Evolutionary conservation across 2,113 vertebrate genomes (phyloP).

Genomic region (Cinclus mexicanus): DNA sequence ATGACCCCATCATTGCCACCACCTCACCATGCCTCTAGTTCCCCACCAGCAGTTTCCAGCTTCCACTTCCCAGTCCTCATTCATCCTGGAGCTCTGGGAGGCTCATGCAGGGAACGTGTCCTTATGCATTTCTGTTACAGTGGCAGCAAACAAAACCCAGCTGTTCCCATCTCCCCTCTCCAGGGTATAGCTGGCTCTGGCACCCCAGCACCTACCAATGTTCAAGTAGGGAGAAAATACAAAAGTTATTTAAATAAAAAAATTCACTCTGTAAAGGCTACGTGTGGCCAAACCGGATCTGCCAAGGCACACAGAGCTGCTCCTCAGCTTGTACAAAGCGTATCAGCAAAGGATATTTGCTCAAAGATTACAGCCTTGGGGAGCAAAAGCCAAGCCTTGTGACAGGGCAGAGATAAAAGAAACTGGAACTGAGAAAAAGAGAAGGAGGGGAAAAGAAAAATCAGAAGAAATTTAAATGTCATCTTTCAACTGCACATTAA

Average conservation of each 20-base stretch:
- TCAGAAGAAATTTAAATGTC: neutral
- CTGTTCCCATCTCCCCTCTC: neutral
- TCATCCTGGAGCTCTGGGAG: neutral
- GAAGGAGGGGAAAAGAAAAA: neutral
- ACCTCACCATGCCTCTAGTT: neutral
- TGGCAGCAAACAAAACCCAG: neutral
- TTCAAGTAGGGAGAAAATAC: neutral
- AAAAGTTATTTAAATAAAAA: neutral
- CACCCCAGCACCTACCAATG: neutral
- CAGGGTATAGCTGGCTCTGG: neutral
- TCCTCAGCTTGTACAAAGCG: neutral
- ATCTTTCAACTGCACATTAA: neutral
- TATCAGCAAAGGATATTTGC: neutral
- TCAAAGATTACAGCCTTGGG: neutral
- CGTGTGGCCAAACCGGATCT: neutral
- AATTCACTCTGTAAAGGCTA: neutral
- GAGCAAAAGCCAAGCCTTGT: neutral
- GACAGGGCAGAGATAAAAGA: neutral
- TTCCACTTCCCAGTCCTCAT: neutral
- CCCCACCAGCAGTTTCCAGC: neutral
- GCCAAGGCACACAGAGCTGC: neutral
- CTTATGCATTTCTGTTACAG: neutral
- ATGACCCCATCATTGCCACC: neutral
- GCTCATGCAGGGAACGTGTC: accelerated
- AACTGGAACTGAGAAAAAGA: neutral